A percentile compares a stretch with the other conserved stretches of the same genome.
These are phyloP conservation scores for Sinopyrophorus schimmeli DNA, from an alignment of 2,888 invertebrate genomes.

Conservation along the genomic window DNA sequence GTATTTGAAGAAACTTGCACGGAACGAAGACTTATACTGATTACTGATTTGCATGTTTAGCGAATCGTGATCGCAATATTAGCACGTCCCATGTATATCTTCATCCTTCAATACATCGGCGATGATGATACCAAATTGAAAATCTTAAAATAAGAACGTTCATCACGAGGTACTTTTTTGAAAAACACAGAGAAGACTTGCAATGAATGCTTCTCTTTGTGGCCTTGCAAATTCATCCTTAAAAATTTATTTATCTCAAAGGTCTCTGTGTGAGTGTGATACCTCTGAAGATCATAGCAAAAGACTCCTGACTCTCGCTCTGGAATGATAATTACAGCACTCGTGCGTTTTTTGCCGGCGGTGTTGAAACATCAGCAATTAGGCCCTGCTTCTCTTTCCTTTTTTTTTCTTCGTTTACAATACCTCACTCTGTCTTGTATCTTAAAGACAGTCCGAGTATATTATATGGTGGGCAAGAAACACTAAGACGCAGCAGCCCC, in stretches of 20 bases:
- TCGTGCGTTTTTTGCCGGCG: conserved; percentile 39
- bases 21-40: conserved; percentile 10
- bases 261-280: conserved; percentile 14
- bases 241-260: no score
- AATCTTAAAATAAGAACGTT: no score
- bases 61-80: no score
- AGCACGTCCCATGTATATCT: no score
- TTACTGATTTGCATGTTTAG: neutral
- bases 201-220: no score
- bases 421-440: conserved; percentile 18
- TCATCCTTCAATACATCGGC: no score
- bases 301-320: conserved; percentile 16
- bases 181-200: no score
- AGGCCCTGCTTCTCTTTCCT: conserved; percentile 35
- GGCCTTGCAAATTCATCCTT: no score
- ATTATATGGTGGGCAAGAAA: conserved; percentile 21
- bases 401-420: no score
- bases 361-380: conserved; percentile 42
- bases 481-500: conserved; percentile 11
- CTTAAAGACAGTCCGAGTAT: conserved; percentile 17
- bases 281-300: conserved; percentile 12
- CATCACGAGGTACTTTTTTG: no score
- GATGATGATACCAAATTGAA: no score
- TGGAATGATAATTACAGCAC: conserved; percentile 40
- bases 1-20: conserved; percentile 14